Conservation (phyloP, 2,113 vertebrate species). For the Catharus bicknelli region DNA sequence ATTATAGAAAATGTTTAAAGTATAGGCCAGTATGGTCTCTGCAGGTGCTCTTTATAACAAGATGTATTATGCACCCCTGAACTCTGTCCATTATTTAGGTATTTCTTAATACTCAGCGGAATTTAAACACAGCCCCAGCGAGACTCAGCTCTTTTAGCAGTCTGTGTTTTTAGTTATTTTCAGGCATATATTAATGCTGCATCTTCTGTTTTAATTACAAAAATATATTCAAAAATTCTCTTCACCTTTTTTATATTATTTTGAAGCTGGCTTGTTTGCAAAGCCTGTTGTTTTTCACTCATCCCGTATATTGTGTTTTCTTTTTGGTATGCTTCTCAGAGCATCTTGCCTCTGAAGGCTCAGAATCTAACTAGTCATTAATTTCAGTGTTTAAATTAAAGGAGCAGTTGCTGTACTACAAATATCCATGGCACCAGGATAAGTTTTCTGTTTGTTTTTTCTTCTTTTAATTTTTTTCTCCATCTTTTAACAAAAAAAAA, state of each 20-base stretch:
- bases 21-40: background rate
- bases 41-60: constrained; percentile 52
- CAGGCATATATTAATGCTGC: background rate
- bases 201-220: background rate
- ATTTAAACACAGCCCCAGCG: constrained; percentile 1
- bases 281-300: background rate
- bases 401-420: background rate
- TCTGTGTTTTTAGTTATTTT: background rate
- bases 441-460: background rate
- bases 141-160: background rate
- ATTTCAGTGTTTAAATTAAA: background rate
- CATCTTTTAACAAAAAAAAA: background rate
- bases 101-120: constrained; percentile 35
- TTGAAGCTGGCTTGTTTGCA: background rate
- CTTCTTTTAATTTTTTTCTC: background rate
- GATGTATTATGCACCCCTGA: constrained; percentile 17
- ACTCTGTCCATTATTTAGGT: constrained; percentile 36
- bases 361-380: background rate
- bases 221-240: background rate
- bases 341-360: background rate
- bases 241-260: background rate
- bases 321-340: background rate
- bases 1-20: constrained; percentile 42
- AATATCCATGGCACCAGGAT: background rate
- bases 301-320: background rate